phyloP scores from a whole-genome alignment of 2,888 invertebrate species.

The Epistrophe grossulariae region DNA sequence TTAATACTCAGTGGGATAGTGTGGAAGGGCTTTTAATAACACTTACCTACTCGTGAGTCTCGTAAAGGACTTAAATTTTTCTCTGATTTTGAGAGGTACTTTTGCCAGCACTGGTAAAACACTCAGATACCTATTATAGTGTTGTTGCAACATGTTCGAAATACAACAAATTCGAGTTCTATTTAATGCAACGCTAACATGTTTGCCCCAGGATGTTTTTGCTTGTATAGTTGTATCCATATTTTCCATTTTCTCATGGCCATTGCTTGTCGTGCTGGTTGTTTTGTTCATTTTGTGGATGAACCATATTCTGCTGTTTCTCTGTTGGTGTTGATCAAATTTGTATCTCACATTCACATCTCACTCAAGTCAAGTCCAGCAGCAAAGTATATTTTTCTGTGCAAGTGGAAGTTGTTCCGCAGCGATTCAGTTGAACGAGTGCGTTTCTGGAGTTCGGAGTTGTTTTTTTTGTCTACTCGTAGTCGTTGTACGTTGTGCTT shows the following conservation, averaged over 20 bases:
- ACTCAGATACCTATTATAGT: background rate
- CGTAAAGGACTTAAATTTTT: background rate
- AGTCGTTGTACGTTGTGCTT: slow-evolving; percentile 11
- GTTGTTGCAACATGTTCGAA: slow-evolving; percentile 43
- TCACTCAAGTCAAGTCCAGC: slow-evolving; percentile 38
- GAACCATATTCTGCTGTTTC: slow-evolving; percentile 1
- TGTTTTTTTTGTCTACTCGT: slow-evolving; percentile 26
- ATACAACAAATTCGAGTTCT: slow-evolving; percentile 2
- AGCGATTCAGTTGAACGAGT: slow-evolving; percentile 72
- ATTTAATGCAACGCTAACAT: slow-evolving; percentile 12
- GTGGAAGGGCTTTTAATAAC: too few species aligned
- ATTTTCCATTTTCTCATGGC: slow-evolving; percentile 59
- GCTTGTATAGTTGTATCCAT: slow-evolving; percentile 16
- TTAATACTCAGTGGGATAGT: too few species aligned
- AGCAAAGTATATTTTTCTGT: slow-evolving; percentile 53
- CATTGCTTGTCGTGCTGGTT: slow-evolving; percentile 40
- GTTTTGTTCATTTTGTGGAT: slow-evolving; percentile 38
- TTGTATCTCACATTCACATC: slow-evolving; percentile 26
- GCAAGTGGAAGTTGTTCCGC: slow-evolving; percentile 66
- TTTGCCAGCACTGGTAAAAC: background rate
- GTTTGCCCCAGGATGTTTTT: slow-evolving; percentile 39
- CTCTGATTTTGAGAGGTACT: slow-evolving; percentile 7
- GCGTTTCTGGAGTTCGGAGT: slow-evolving; percentile 70
- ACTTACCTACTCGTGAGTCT: too few species aligned
- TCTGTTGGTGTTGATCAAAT: slow-evolving; percentile 2